Percentiles rank a stretch among this genome's conserved stretches.
Conservation (phyloP, 2,113 vertebrate species). For the Aegithalos caudatus region DNA sequence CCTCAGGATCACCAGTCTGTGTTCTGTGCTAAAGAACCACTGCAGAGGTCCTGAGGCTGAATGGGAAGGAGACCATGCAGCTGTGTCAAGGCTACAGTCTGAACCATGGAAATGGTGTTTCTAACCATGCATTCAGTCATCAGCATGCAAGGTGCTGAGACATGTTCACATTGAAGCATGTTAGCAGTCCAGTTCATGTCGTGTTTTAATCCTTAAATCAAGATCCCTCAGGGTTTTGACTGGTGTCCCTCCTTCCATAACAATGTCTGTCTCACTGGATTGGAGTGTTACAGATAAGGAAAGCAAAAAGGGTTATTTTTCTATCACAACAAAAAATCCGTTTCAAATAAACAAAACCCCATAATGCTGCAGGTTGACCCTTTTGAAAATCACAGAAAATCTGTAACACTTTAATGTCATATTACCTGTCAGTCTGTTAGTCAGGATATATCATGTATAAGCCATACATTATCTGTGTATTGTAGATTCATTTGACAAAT, state of each 20-base stretch:
- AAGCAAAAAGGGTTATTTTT: background rate
- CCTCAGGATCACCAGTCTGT: background rate
- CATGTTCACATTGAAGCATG: background rate
- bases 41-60: background rate
- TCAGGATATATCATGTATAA: background rate
- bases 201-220: background rate
- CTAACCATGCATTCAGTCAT: background rate
- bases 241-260: background rate
- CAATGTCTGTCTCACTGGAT: background rate
- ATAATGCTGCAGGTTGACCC: background rate
- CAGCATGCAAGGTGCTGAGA: background rate
- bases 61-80: background rate
- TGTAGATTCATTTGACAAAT: background rate
- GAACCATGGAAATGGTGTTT: background rate
- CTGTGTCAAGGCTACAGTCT: background rate
- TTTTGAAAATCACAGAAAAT: background rate
- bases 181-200: background rate
- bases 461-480: background rate
- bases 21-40: background rate
- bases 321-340: background rate
- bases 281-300: background rate
- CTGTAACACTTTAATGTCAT: background rate
- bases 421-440: background rate
- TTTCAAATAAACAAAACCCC: background rate
- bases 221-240: background rate